These are phyloP conservation scores for Manis javanica DNA, from an alignment of 2,797 vertebrate genomes.

Conservation along the genomic window DNA sequence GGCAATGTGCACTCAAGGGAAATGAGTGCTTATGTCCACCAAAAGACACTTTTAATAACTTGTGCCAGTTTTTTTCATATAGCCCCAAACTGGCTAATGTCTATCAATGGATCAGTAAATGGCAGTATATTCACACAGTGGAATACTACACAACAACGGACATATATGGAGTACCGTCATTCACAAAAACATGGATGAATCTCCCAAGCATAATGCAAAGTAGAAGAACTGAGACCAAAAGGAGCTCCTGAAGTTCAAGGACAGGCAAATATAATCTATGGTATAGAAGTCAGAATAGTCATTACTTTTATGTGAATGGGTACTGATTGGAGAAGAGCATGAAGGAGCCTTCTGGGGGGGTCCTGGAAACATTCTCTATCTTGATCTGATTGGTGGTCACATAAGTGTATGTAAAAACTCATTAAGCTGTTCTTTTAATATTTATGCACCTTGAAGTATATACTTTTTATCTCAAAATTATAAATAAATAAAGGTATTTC, in stretches of 20 bases:
- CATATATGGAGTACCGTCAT: background rate
- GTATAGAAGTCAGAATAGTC: constrained; percentile 18
- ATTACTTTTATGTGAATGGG: background rate
- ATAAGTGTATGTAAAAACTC: background rate
- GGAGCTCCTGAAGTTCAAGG: background rate
- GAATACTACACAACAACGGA: background rate
- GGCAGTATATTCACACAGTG: background rate
- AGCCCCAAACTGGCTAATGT: background rate
- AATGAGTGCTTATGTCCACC: background rate
- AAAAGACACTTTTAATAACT: constrained; percentile 1
- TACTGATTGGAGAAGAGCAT: background rate
- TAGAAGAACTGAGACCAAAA: background rate
- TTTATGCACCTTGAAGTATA: background rate
- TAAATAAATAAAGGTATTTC: background rate
- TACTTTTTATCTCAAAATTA: constrained; percentile 4
- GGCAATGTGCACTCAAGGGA: constrained; percentile 15
- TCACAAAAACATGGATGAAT: background rate
- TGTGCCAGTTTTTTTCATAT: background rate
- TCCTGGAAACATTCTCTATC: background rate
- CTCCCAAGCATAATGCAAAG: background rate
- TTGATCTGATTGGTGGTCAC: background rate
- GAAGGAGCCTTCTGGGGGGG: background rate
- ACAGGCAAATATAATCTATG: background rate
- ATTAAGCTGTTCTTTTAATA: background rate
- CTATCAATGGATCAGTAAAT: background rate